Conservation (phyloP, 1,140 invertebrate genomes). For the Saccostrea glomerata region DNA sequence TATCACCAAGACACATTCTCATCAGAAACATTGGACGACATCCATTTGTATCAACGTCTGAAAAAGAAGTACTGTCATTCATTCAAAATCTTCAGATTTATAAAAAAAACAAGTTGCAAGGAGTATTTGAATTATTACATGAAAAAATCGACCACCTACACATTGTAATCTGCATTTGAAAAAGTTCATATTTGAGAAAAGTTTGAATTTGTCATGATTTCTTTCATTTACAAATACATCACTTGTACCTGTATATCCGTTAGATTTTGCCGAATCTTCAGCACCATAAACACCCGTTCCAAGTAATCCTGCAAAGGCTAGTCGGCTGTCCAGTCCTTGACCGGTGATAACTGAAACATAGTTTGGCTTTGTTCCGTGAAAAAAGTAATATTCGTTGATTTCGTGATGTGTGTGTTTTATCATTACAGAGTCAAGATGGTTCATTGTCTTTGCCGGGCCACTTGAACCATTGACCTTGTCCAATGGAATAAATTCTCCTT, state of each 20-base stretch:
- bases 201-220: too few species aligned
- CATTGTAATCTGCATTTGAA: too few species aligned
- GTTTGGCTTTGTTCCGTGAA: slow-evolving; percentile 66
- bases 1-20: slow-evolving; percentile 48
- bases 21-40: slow-evolving; percentile 44
- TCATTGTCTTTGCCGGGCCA: slow-evolving; percentile 27
- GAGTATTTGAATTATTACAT: too few species aligned
- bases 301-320: slow-evolving; percentile 49
- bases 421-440: slow-evolving; percentile 26
- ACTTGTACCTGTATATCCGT: too few species aligned
- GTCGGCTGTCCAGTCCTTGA: slow-evolving; percentile 59
- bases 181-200: too few species aligned
- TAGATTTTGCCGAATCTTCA: slow-evolving; percentile 63
- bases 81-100: too few species aligned
- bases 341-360: slow-evolving; percentile 51
- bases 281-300: slow-evolving; percentile 63
- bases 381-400: slow-evolving; percentile 64
- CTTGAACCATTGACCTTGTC: slow-evolving; percentile 11
- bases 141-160: too few species aligned
- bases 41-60: too few species aligned
- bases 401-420: slow-evolving; percentile 46
- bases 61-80: too few species aligned
- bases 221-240: too few species aligned
- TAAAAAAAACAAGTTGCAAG: too few species aligned
- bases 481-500: slow-evolving; percentile 35